phyloP scores from a whole-genome alignment of 1,140 invertebrate genomes.

The Chionoecetes opilio region DNA sequence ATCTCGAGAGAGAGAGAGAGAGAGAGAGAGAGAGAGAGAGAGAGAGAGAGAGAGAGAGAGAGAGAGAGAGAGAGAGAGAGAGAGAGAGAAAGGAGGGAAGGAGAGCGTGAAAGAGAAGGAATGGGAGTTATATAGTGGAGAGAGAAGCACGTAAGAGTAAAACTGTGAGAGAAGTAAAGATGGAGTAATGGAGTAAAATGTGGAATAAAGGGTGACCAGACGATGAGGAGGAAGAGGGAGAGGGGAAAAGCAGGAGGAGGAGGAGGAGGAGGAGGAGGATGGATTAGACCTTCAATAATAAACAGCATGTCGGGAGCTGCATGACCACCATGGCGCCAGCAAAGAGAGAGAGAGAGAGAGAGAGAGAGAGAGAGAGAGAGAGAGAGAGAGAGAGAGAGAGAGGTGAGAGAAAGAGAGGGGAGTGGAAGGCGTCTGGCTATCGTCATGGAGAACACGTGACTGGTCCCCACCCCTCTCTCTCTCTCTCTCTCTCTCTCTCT shows the following conservation, averaged over 20 bases:
- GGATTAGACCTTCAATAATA: neutral
- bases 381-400: constrained; percentile 42
- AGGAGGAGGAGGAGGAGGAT: neutral
- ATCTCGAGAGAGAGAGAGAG: too few species aligned
- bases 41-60: too few species aligned
- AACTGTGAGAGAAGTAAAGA: neutral
- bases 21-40: too few species aligned
- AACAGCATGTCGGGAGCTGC: neutral
- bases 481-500: constrained; percentile 42
- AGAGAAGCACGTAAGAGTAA: neutral
- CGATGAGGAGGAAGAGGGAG: neutral
- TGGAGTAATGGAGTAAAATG: neutral
- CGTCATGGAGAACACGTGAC: neutral
- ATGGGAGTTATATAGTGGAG: too few species aligned
- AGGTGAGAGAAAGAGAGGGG: constrained; percentile 19
- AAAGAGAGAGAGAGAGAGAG: constrained; percentile 36
- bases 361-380: constrained; percentile 44
- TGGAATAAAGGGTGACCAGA: neutral
- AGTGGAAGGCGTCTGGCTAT: neutral
- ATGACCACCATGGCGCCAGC: constrained; percentile 15
- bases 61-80: too few species aligned
- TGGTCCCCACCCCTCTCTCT: neutral
- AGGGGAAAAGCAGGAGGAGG: neutral
- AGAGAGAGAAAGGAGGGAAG: neutral
- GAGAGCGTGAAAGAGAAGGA: neutral